Evolutionary conservation across 2,113 vertebrate species (phyloP).

Genomic region (Platichthys stellatus): DNA sequence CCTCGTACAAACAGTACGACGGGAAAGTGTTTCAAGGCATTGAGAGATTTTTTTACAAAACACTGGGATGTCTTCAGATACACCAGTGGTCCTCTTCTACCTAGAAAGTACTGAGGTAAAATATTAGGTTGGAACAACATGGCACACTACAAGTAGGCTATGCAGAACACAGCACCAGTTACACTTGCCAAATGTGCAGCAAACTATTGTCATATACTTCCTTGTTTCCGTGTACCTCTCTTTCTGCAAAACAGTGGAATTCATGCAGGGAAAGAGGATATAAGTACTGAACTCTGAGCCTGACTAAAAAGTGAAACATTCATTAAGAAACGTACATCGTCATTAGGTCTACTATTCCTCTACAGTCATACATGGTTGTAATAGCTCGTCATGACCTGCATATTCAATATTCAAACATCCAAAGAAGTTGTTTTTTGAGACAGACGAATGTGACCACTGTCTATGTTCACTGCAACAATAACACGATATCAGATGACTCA

Average conservation of each 20-base stretch:
- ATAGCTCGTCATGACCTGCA: slow-evolving; percentile 57
- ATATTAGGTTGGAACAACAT: slow-evolving; percentile 46
- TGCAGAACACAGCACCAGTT: slow-evolving; percentile 62
- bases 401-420: slow-evolving; percentile 60
- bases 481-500: slow-evolving; percentile 42
- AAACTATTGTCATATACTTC: slow-evolving; percentile 50
- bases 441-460: slow-evolving; percentile 46
- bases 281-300: slow-evolving; percentile 58
- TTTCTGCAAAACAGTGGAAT: slow-evolving; percentile 65
- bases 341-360: slow-evolving; percentile 54
- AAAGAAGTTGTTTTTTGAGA: slow-evolving; percentile 51
- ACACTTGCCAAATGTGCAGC: slow-evolving; percentile 61
- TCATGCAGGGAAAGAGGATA: slow-evolving; percentile 73
- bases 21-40: slow-evolving; percentile 75
- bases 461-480: slow-evolving; percentile 36
- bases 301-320: slow-evolving; percentile 61
- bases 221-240: slow-evolving; percentile 33
- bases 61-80: slow-evolving; percentile 43
- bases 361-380: slow-evolving; percentile 61
- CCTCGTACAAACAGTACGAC: slow-evolving; percentile 45
- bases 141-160: slow-evolving; percentile 74
- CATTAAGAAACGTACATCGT: slow-evolving; percentile 61
- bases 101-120: slow-evolving; percentile 23
- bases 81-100: slow-evolving; percentile 34
- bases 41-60: slow-evolving; percentile 61